phyloP scores from a whole-genome alignment of 2,113 vertebrate species.

The Eretmochelys imbricata region DNA sequence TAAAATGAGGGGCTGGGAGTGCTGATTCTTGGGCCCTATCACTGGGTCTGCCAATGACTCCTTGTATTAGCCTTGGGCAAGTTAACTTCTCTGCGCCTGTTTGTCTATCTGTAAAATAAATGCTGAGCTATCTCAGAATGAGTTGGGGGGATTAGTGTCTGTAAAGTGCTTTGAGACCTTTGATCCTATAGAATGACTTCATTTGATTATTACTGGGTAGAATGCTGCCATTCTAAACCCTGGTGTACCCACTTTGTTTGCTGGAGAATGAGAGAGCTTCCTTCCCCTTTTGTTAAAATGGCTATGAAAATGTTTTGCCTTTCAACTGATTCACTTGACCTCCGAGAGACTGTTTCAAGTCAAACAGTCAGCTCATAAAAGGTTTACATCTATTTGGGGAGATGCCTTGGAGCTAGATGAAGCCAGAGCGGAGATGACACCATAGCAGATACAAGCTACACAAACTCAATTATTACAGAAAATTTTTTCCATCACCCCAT shows the following conservation, averaged over 20 bases:
- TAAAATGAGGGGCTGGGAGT: neutral
- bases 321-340: neutral
- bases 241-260: slow-evolving; percentile 29
- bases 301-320: slow-evolving; percentile 32
- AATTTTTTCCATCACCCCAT: slow-evolving; percentile 48
- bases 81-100: neutral
- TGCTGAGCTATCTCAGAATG: neutral
- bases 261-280: neutral
- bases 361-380: slow-evolving; percentile 59
- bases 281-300: slow-evolving; percentile 18
- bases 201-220: neutral
- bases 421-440: slow-evolving; percentile 9
- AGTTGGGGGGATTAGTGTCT: neutral
- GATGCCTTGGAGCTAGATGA: neutral
- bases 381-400: neutral
- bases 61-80: neutral
- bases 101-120: slow-evolving; percentile 3
- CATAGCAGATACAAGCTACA: neutral
- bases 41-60: neutral
- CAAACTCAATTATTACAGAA: neutral
- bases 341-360: slow-evolving; percentile 14
- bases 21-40: neutral
- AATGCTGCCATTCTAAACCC: neutral
- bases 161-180: neutral
- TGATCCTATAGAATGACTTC: fast-evolving